Evolutionary conservation across 2,113 vertebrate species (phyloP).

Genomic region (Hemichromis elongatus): DNA sequence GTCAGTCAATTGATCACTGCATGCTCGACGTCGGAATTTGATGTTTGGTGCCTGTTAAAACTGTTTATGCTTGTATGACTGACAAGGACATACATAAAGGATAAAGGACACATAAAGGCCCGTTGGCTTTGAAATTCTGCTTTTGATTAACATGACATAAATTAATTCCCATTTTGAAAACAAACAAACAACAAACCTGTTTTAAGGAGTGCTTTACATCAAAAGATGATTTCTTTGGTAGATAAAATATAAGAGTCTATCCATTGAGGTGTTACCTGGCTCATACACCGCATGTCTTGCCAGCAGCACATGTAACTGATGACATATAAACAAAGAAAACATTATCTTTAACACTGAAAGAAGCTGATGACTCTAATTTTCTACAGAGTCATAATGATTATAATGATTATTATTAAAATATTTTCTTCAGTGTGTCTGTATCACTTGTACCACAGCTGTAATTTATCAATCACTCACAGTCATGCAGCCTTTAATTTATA

Average conservation of each 20-base stretch:
- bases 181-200: background rate
- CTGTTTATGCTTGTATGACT: conserved; percentile 25
- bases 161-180: background rate
- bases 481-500: no score
- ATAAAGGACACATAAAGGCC: background rate
- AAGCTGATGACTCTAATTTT: background rate
- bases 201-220: background rate
- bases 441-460: background rate
- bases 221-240: background rate
- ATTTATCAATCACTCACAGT: background rate
- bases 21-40: conserved; percentile 32
- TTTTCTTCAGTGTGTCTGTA: background rate
- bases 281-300: background rate
- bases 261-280: background rate
- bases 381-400: background rate
- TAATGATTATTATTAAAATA: background rate
- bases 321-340: background rate
- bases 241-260: background rate
- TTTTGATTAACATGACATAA: background rate
- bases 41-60: conserved; percentile 38
- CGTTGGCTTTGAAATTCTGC: background rate
- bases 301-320: background rate
- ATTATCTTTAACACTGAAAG: background rate
- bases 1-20: conserved; percentile 37
- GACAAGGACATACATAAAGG: conserved; percentile 26